Evolutionary conservation across 2,888 invertebrate species (phyloP).

Genomic region (Pandemis cinnamomeana): DNA sequence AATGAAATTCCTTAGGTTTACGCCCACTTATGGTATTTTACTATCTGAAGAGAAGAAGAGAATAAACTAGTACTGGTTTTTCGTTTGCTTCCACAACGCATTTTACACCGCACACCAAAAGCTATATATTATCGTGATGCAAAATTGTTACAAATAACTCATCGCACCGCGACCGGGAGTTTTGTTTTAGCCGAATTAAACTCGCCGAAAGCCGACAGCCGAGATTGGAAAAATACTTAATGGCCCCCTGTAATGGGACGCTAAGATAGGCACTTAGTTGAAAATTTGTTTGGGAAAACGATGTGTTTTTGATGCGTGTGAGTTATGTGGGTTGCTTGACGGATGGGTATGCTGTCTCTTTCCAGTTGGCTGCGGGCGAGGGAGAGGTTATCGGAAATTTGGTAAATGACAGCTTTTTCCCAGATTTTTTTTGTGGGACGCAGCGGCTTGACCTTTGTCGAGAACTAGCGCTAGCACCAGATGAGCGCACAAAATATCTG

Average conservation of each 20-base stretch:
- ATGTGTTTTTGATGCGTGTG: constrained; percentile 9
- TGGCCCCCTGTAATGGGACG: constrained; percentile 6
- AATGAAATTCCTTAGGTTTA: no score
- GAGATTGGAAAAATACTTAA: constrained; percentile 28
- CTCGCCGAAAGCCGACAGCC: constrained; percentile 22
- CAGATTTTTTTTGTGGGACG: no score
- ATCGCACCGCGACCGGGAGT: constrained; percentile 46
- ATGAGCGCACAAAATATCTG: no score
- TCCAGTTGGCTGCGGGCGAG: neutral
- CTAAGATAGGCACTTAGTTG: constrained; percentile 16
- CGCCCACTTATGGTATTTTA: no score
- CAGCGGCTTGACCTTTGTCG: no score
- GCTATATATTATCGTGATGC: constrained; percentile 24
- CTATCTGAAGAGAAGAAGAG: no score
- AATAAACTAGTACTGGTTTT: no score
- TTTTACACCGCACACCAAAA: constrained; percentile 8
- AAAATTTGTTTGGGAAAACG: constrained; percentile 11
- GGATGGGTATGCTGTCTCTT: neutral
- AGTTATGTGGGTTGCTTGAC: constrained; percentile 14
- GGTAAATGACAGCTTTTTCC: no score
- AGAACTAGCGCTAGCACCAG: no score
- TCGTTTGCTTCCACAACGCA: no score
- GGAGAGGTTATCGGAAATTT: neutral
- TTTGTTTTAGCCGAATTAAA: constrained; percentile 47
- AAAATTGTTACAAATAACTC: constrained; percentile 57